Conservation (phyloP, 2,888 invertebrate genomes). For the Lasioglossum leucozonium region DNA sequence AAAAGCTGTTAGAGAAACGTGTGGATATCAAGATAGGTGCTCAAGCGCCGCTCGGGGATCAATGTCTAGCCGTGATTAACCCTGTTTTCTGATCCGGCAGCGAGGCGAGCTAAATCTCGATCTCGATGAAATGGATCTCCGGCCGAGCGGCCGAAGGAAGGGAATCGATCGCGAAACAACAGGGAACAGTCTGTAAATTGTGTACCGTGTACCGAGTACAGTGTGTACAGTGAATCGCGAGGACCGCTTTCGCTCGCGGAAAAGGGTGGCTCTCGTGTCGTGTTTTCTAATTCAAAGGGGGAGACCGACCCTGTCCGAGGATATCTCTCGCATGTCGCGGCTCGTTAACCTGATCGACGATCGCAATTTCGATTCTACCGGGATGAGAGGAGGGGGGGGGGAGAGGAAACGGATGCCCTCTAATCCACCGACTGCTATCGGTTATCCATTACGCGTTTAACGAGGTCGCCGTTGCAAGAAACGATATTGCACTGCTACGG, state of each 20-base stretch:
- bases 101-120: neutral
- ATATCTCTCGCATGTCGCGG: constrained; percentile 16
- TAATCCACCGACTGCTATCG: constrained; percentile 47
- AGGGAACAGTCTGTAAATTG: neutral
- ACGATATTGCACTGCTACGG: constrained; percentile 54
- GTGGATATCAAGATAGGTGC: neutral
- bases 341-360: constrained; percentile 52
- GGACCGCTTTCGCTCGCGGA: neutral
- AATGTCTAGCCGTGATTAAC: constrained; percentile 3
- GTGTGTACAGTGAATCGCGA: neutral
- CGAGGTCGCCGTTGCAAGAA: constrained; percentile 61
- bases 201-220: neutral
- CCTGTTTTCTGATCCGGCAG: neutral
- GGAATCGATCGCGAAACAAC: neutral
- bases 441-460: constrained; percentile 64
- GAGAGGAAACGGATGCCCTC: too few species aligned
- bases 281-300: neutral
- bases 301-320: neutral
- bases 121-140: neutral
- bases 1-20: too few species aligned
- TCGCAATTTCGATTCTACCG: constrained; percentile 49
- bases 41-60: neutral
- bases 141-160: neutral
- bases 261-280: neutral
- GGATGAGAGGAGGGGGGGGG: too few species aligned